These are phyloP conservation scores for Oreocharis arfaki DNA, from an alignment of 2,113 vertebrate species.

Conservation along the genomic window DNA sequence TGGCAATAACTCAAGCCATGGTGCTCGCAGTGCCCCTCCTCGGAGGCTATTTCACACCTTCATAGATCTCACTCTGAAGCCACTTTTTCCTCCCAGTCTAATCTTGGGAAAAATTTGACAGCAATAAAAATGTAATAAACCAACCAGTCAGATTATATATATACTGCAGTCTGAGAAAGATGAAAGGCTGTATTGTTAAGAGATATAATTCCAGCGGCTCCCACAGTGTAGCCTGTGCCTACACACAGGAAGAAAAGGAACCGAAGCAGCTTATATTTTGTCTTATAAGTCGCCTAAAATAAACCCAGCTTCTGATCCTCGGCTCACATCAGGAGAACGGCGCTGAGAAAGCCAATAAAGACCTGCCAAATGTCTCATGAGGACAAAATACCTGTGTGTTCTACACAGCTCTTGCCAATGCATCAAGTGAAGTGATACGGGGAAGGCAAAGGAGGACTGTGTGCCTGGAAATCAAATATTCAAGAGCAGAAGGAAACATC, in stretches of 20 bases:
- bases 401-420: background rate
- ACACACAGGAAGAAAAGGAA: slow-evolving; percentile 15
- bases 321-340: background rate
- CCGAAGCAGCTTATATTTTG: slow-evolving; percentile 40
- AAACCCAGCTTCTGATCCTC: slow-evolving; percentile 15
- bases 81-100: slow-evolving; percentile 12
- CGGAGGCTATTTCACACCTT: background rate
- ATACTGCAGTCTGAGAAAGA: background rate
- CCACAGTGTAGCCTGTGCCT: background rate
- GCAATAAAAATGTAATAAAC: slow-evolving; percentile 56
- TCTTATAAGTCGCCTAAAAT: slow-evolving; percentile 30
- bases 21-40: background rate
- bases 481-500: background rate
- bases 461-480: background rate
- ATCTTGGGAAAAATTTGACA: background rate
- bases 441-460: background rate
- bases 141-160: slow-evolving; percentile 19
- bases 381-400: slow-evolving; percentile 16
- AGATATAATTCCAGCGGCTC: slow-evolving; percentile 30
- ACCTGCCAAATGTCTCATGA: slow-evolving; percentile 3
- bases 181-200: slow-evolving; percentile 48
- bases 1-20: background rate
- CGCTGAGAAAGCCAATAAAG: slow-evolving; percentile 27
- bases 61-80: background rate
- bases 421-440: background rate